Evolutionary conservation across 2,888 invertebrate species (phyloP).

Genomic region (Drosophila anomelani): DNA sequence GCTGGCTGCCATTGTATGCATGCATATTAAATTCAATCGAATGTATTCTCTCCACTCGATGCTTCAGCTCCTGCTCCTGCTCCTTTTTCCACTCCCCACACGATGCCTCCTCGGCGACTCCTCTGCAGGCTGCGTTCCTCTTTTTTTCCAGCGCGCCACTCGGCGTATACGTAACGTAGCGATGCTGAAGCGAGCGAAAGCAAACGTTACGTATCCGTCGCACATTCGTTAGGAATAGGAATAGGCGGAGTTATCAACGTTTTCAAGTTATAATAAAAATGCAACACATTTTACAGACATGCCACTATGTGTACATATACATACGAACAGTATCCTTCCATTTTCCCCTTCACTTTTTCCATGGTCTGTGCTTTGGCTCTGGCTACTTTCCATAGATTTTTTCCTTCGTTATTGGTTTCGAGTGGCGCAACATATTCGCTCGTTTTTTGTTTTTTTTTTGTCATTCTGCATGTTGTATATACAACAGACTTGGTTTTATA

Average conservation of each 20-base stretch:
- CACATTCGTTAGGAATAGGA: constrained; percentile 75
- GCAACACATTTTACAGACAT: constrained; percentile 82
- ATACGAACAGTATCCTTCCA: constrained; percentile 35
- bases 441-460: constrained; percentile 50
- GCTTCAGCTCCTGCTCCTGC: constrained; percentile 26
- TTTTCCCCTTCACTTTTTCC: constrained; percentile 44
- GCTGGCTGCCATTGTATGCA: constrained; percentile 75
- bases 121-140: constrained; percentile 22
- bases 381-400: constrained; percentile 82
- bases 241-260: constrained; percentile 84
- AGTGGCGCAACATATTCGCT: constrained; percentile 63
- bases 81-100: background rate
- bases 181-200: constrained; percentile 36
- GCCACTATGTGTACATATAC: constrained; percentile 50
- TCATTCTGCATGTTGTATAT: constrained; percentile 51
- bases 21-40: constrained; percentile 84
- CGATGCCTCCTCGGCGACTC: constrained; percentile 18
- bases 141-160: constrained; percentile 55
- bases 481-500: constrained; percentile 53
- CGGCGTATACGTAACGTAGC: constrained; percentile 53
- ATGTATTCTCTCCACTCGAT: constrained; percentile 78
- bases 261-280: constrained; percentile 84
- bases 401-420: constrained; percentile 81
- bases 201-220: constrained; percentile 57
- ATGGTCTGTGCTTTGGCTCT: constrained; percentile 50